Base-by-base conservation (phyloP, 2,797 vertebrate species). In the Manis crassicaudata region DNA sequence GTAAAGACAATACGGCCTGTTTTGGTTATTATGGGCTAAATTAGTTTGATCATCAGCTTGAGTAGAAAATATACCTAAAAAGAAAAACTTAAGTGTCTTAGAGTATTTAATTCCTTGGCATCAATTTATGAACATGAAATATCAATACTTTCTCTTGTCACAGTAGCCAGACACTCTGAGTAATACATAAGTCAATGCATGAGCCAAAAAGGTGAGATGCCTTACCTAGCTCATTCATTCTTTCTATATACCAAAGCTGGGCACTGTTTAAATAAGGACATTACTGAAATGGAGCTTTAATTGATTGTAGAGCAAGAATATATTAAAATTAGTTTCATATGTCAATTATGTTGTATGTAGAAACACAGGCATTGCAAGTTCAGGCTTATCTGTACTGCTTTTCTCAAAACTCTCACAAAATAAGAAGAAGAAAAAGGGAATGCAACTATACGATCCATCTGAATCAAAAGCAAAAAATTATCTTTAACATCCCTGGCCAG, bases 1-100 rank as follows among this genome's bases (percentile, higher is more conserved):
- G 37, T 87, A 95, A 92, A 85, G 37, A 76, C 20, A 92, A 63
- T 56, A 73, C 46, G 46, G 77, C 1, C 40, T 90, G 10, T 40
- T 50, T 82, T 62, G 17, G 23, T 50, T 76, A 68, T 84, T 63
- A 68, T n/a, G 29, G 4, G 12, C 25, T 87, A 75, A 95, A 95
- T 88, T 77, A 88, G 9, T 84, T 85, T 85, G 25, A 92, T 87
- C 35, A 83, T 62, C 54, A 87, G 65, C 52, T 92, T 92, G n/a
- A 84, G 18, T 7, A 92, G 40, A 54, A 96, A 89, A 75, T n/a
- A 72, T 50, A 86, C 27, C 7, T 85, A 11, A 27, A 75, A 86
- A 23, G 17, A 52, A 81, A 96, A 73, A 50, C 11, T 21, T n/a
- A 35, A 67, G 2, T 25, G 16, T 60, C 68, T 91, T 52, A 81